Evolutionary conservation across 1,140 invertebrate genomes (phyloP).

Genomic region (Oreohelix idahoensis): DNA sequence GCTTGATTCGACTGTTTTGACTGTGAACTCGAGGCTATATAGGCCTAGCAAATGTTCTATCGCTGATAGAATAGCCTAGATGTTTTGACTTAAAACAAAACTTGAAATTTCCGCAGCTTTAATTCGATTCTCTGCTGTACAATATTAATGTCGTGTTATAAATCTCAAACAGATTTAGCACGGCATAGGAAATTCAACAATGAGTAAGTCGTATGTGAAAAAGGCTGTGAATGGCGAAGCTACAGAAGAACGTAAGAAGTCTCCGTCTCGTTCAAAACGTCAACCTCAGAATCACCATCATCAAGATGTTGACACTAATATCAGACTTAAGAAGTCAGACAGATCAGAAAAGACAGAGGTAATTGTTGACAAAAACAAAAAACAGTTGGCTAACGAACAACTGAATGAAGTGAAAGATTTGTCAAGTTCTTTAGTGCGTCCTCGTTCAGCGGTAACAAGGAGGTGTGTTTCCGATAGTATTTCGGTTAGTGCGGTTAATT

Average conservation of each 20-base stretch:
- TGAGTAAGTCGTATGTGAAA: conserved; percentile 44
- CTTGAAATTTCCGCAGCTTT: not conserved
- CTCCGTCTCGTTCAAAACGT: conserved; percentile 32
- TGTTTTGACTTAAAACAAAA: not conserved
- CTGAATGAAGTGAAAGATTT: conserved; percentile 32
- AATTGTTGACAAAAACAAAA: conserved; percentile 38
- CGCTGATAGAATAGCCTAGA: not conserved
- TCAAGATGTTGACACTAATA: conserved; percentile 6
- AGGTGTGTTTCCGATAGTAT: conserved; percentile 36
- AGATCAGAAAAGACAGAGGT: conserved; percentile 26
- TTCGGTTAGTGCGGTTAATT: conserved; percentile 22
- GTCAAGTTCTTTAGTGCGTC: conserved; percentile 10
- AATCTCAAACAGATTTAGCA: conserved; percentile 15
- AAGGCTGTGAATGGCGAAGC: conserved; percentile 47
- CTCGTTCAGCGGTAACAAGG: not conserved
- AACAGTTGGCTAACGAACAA: conserved; percentile 34
- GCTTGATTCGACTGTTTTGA: conserved; percentile 14
- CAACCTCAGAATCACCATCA: conserved; percentile 9
- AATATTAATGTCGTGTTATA: conserved; percentile 27
- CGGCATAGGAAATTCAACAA: conserved; percentile 24
- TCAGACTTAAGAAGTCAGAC: conserved; percentile 24
- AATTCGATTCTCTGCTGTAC: not conserved
- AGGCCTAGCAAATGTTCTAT: not conserved
- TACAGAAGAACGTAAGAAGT: conserved; percentile 31
- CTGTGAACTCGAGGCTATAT: conserved; percentile 5